Percentiles rank a stretch among this genome's conserved stretches.
Conservation (phyloP, 2,113 vertebrate species). For the Heterotilapia buettikoferi region DNA sequence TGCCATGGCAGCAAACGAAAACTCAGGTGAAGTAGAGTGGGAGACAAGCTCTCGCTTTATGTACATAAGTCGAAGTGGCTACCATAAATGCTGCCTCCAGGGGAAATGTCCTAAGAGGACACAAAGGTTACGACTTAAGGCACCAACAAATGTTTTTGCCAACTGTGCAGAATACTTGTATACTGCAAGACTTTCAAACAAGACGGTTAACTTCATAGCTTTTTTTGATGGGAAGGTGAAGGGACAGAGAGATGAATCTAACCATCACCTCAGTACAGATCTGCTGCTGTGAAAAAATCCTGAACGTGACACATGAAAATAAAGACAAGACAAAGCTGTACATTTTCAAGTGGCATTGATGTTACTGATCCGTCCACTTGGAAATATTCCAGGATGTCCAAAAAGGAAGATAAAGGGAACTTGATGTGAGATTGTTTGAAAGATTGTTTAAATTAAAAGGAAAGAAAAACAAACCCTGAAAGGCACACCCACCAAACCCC, state of each 20-base stretch:
- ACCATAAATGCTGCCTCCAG: conserved; percentile 32
- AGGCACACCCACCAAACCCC: background rate
- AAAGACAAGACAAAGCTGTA: conserved; percentile 12
- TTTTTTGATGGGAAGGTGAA: conserved; percentile 31
- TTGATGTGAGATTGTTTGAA: conserved; percentile 41
- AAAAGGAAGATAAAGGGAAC: conserved; percentile 67
- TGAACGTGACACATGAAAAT: background rate
- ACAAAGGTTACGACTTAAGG: background rate
- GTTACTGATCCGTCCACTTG: conserved; percentile 71
- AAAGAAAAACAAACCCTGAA: background rate
- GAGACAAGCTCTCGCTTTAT: conserved; percentile 40
- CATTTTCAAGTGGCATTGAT: conserved; percentile 54
- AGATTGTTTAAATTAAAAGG: background rate
- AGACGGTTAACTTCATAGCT: conserved; percentile 16
- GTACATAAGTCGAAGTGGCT: conserved; percentile 29
- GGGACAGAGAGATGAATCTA: conserved; percentile 32
- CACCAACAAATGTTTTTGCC: background rate
- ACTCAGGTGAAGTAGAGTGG: conserved; percentile 57
- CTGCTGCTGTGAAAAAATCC: conserved; percentile 10
- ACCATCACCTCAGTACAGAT: conserved; percentile 28
- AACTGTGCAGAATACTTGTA: background rate
- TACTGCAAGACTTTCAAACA: conserved; percentile 28
- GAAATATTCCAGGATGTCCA: conserved; percentile 69
- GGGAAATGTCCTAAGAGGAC: conserved; percentile 18
- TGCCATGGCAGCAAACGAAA: conserved; percentile 25